Evolutionary conservation across 2,797 vertebrate genomes (phyloP).

Genomic region (Phoeniculus purpureus): DNA sequence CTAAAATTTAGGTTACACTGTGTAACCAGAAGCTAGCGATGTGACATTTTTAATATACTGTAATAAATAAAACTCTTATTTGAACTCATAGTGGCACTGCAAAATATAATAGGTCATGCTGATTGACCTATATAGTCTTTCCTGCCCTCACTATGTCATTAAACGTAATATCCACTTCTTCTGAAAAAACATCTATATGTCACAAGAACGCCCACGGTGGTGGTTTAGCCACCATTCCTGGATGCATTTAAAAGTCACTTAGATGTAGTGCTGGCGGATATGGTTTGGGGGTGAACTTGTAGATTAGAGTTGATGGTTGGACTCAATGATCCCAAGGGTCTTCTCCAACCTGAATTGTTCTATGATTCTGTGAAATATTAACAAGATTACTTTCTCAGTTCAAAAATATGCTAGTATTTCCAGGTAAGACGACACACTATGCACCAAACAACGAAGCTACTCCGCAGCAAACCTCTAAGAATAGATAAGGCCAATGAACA

Average conservation of each 20-base stretch:
- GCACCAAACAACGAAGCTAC: not conserved
- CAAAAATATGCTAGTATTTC: conserved; percentile 47
- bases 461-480: not conserved
- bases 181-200: not conserved
- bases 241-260: too few relatives aligned
- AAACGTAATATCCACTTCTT: not conserved
- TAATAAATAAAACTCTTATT: not conserved
- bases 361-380: not conserved
- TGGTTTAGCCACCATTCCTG: too few relatives aligned
- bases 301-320: too few relatives aligned
- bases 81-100: not conserved
- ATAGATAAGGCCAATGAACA: not conserved
- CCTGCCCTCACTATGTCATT: not conserved
- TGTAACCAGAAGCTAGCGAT: not conserved
- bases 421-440: not conserved
- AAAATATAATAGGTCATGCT: not conserved
- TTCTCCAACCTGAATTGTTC: too few relatives aligned
- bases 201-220: not conserved
- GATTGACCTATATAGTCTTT: not conserved
- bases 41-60: not conserved
- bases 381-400: not conserved
- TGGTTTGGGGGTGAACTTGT: too few relatives aligned
- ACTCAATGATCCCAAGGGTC: too few relatives aligned
- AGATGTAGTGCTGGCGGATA: too few relatives aligned
- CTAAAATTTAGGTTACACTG: not conserved